phyloP scores from a whole-genome alignment of 2,888 invertebrate species.

The Argyresthia albistria region DNA sequence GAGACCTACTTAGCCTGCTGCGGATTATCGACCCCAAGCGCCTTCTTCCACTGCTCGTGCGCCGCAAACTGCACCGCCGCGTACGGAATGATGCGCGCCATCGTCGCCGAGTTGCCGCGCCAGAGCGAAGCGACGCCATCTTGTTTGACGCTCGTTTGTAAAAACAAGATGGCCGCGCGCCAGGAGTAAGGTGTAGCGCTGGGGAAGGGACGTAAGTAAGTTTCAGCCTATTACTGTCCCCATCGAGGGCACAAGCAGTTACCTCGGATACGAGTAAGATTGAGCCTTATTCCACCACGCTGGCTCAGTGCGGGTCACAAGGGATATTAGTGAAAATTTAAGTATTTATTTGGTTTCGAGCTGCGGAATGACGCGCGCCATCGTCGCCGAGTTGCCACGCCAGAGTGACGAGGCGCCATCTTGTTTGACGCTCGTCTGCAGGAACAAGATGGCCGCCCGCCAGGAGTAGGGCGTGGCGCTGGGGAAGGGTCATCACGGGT shows the following conservation, averaged over 20 bases:
- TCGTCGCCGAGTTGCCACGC: conserved; percentile 98
- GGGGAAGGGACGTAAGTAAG: neutral
- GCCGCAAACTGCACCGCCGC: conserved; percentile 98
- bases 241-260: no score
- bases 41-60: conserved; percentile 96
- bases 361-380: conserved; percentile 96
- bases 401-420: conserved; percentile 91
- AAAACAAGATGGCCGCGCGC: conserved; percentile 77
- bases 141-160: conserved; percentile 76
- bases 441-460: conserved; percentile 77
- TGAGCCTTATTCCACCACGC: no score
- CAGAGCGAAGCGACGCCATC: conserved; percentile 91
- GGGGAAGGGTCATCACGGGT: no score
- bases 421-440: conserved; percentile 76
- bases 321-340: no score
- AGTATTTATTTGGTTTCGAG: no score
- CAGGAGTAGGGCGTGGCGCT: neutral
- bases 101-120: conserved; percentile 98
- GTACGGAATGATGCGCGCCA: conserved; percentile 97
- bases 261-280: no score
- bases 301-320: no score
- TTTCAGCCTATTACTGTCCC: no score
- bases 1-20: conserved; percentile 32
- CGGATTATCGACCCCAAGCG: conserved; percentile 80
- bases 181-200: neutral